These are phyloP conservation scores for Pocota personata DNA, from an alignment of 2,888 invertebrate genomes.

Conservation along the genomic window DNA sequence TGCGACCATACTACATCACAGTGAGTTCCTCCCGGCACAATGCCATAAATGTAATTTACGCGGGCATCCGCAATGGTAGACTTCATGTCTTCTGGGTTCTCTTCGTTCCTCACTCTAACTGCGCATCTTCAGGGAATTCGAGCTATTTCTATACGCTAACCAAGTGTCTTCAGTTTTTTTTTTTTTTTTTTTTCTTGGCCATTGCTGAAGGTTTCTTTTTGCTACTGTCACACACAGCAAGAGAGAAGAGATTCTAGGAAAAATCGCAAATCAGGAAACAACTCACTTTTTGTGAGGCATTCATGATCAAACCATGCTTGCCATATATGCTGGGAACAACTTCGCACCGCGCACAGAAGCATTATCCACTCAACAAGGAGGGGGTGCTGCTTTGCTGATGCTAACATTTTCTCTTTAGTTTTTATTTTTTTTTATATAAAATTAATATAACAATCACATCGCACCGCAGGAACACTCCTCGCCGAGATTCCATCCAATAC, in stretches of 20 bases:
- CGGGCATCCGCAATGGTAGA: conserved; percentile 75
- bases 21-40: conserved; percentile 71
- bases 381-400: conserved; percentile 63
- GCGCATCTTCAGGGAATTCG: conserved; percentile 74
- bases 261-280: conserved; percentile 72
- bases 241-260: conserved; percentile 67
- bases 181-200: too few species aligned
- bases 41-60: conserved; percentile 74
- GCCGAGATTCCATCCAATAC: conserved; percentile 55
- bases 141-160: conserved; percentile 65
- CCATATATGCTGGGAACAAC: conserved; percentile 71
- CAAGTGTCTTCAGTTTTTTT: conserved; percentile 44
- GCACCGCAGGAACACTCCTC: conserved; percentile 60
- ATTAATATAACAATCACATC: conserved; percentile 74
- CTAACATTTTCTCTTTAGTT: conserved; percentile 61
- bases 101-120: conserved; percentile 67
- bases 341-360: conserved; percentile 41
- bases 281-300: conserved; percentile 71
- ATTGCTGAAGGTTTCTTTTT: conserved; percentile 29
- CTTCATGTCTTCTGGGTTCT: conserved; percentile 73
- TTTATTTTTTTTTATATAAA: conserved; percentile 29
- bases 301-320: conserved; percentile 49
- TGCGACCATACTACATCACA: conserved; percentile 64
- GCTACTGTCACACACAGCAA: conserved; percentile 30
- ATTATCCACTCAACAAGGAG: conserved; percentile 10